A percentile compares a stretch with the other conserved stretches of the same genome.
phyloP scores from a whole-genome alignment of 2,888 invertebrate species.

The Lissocephala sabroskyi region DNA sequence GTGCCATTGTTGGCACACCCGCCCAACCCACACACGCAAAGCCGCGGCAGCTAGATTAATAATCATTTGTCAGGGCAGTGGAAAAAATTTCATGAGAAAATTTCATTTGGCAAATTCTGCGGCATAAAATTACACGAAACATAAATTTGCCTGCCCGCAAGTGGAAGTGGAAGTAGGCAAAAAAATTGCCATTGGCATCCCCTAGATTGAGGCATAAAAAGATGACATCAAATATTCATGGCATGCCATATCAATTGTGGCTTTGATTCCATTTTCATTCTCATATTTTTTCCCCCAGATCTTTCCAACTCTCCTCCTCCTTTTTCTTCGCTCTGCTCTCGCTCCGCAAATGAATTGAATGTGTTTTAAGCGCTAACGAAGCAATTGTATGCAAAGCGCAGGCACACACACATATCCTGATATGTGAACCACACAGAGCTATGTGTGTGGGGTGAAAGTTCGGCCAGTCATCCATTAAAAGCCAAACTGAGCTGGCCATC shows the following conservation, averaged over 20 bases:
- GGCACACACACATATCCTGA: no score
- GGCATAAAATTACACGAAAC: constrained; percentile 26
- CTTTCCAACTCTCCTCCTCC: no score
- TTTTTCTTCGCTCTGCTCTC: constrained; percentile 3
- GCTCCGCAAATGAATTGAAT: constrained; percentile 17
- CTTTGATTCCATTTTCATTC: not conserved
- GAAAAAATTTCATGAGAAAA: constrained; percentile 35
- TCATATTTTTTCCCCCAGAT: not conserved
- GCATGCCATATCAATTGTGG: constrained; percentile 31
- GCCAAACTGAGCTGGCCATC: constrained; percentile 15
- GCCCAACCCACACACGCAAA: not conserved
- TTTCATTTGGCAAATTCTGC: constrained; percentile 42
- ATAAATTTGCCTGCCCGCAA: constrained; percentile 13
- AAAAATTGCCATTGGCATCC: not conserved
- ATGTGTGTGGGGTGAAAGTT: no score
- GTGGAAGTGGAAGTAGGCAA: no score
- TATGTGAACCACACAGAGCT: not conserved
- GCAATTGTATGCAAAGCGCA: constrained; percentile 39
- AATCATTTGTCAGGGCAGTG: constrained; percentile 49
- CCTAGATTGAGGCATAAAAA: not conserved
- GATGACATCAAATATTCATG: constrained; percentile 33
- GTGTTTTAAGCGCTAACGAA: constrained; percentile 50
- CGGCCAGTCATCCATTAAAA: not conserved
- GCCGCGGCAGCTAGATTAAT: constrained; percentile 37
- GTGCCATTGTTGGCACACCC: constrained; percentile 45